Evolutionary conservation across 2,113 vertebrate genomes (phyloP).

Genomic region (Opisthocomus hoazin): DNA sequence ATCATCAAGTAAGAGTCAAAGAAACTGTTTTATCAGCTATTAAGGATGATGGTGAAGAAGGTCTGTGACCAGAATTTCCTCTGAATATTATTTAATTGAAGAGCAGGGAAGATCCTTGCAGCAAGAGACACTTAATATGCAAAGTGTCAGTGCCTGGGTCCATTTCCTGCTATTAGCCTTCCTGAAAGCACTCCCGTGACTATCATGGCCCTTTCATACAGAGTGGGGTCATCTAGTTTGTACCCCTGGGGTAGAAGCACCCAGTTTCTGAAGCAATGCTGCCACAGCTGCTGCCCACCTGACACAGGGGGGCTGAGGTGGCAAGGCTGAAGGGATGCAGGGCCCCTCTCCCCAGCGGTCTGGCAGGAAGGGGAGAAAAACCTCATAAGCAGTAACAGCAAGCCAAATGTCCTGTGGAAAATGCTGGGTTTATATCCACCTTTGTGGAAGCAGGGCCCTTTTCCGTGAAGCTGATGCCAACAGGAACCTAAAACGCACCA

Average conservation of each 20-base stretch:
- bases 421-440: neutral
- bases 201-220: neutral
- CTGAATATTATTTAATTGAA: constrained; percentile 5
- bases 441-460: neutral
- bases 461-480: neutral
- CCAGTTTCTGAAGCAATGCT: neutral
- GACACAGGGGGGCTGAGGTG: neutral
- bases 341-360: neutral
- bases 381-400: neutral
- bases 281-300: neutral
- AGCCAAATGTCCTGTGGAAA: neutral
- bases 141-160: neutral
- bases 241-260: neutral
- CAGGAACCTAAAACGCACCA: accelerated
- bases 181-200: neutral
- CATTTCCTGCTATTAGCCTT: constrained; percentile 33
- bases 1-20: neutral
- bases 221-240: neutral
- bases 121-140: neutral
- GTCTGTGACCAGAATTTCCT: neutral
- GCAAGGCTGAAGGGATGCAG: neutral
- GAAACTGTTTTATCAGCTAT: neutral
- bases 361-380: accelerated
- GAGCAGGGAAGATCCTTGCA: neutral
- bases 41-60: neutral